These are phyloP conservation scores for Mola mola DNA, from an alignment of 2,113 vertebrate species.

Conservation along the genomic window DNA sequence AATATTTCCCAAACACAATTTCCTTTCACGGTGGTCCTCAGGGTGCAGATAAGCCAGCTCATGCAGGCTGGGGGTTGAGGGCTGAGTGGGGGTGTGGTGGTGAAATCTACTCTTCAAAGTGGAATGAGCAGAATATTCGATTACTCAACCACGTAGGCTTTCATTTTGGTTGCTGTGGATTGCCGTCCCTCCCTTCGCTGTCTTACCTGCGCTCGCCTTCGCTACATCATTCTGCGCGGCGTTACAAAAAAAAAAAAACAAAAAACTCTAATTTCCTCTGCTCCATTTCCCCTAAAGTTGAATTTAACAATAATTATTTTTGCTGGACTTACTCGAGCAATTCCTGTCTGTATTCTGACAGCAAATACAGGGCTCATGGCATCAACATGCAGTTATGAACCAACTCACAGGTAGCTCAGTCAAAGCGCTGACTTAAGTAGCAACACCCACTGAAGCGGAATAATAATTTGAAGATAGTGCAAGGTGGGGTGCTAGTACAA, in stretches of 20 bases:
- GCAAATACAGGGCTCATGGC: conserved; percentile 14
- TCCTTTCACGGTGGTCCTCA: conserved; percentile 35
- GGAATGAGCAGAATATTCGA: conserved; percentile 56
- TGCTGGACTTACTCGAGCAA: conserved; percentile 15
- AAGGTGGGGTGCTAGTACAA: conserved; percentile 33
- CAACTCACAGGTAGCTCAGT: conserved; percentile 24
- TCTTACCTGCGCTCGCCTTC: conserved; percentile 47
- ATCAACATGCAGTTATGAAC: conserved; percentile 9
- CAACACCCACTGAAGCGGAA: background rate
- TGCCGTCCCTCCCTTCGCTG: conserved; percentile 25
- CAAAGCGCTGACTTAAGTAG: conserved; percentile 33
- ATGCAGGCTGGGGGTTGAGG: conserved; percentile 22
- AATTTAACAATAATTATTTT: conserved; percentile 48
- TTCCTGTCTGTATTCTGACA: conserved; percentile 16
- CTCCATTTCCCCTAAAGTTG: conserved; percentile 60
- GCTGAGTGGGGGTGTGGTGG: too few species aligned
- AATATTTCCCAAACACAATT: conserved; percentile 35
- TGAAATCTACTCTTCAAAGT: conserved; percentile 59
- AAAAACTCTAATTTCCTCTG: conserved; percentile 43
- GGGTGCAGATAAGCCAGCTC: conserved; percentile 61
- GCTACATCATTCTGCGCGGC: conserved; percentile 53
- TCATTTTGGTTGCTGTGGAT: conserved; percentile 55
- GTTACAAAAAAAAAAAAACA: conserved; percentile 30
- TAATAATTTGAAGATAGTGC: conserved; percentile 60
- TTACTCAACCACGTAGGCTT: conserved; percentile 48